Evolutionary conservation across 2,113 vertebrate species (phyloP), one percentile per base, ranked within the genome.

Genomic region (Microtus oregoni): DNA sequence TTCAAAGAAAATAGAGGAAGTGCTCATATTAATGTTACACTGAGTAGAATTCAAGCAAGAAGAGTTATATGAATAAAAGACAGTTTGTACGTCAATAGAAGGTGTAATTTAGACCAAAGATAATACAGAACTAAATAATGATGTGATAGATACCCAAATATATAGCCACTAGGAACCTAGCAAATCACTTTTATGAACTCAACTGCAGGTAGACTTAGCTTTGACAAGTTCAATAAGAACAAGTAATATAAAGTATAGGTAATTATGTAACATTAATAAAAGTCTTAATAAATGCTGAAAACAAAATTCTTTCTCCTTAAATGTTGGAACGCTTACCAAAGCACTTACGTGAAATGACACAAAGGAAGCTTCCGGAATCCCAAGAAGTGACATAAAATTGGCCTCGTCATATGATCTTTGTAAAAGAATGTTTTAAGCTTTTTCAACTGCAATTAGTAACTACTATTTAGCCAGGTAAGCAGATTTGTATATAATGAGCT

Each of bases 121-220:
- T 32, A 85, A 63, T 87, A 88, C 1, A 94, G 26, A 93, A 95
- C 41, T 83, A 97, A 93, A 91, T 83, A 68, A 3, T 86, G 58
- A 47, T 32, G n/a, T n/a, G 70, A 22, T 65, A 89, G 67, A 47
- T 86, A 73, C 24, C 2, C 24, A 82, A 88, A 85, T 67, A 86
- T 15, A 92, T 55, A 90, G 7, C 35, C 50, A 81, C 55, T 41
- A 50, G 19, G 88, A 89, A 73, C 55, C 86, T 10, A 94, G 13
- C 10, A 94, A 92, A 85, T 58, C 79, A 72, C 52, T 85, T 97
- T 81, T 91, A 20, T 50, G 61, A 86, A 87, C 68, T 11, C 4
- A 93, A 47, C 65, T 89, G 5, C 30, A 89, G 83, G 30, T 82
- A 89, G 85, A 52, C 61, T 96, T 68, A 22, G 32, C 68, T 86